Evolutionary conservation across 2,797 vertebrate genomes (phyloP).

Genomic region (Scomberomorus guttatus): DNA sequence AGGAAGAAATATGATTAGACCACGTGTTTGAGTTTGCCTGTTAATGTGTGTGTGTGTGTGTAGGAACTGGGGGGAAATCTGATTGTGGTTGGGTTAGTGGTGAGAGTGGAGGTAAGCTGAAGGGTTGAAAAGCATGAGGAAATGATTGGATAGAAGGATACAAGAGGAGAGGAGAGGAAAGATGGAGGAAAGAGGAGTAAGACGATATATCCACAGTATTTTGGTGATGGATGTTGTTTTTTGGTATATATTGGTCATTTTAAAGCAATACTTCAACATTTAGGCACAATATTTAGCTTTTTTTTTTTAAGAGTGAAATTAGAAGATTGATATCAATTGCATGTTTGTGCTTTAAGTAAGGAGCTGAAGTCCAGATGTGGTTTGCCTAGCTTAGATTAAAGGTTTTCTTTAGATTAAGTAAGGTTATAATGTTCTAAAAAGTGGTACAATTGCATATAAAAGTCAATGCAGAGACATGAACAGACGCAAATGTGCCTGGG

Average conservation of each 20-base stretch:
- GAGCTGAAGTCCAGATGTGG: too few relatives aligned
- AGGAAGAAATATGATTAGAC: slow-evolving; percentile 95
- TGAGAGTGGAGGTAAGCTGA: slow-evolving; percentile 47
- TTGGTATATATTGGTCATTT: neutral
- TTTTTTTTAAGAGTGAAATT: neutral
- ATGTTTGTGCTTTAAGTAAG: neutral
- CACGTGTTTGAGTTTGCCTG: slow-evolving; percentile 22
- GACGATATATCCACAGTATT: neutral
- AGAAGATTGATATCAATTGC: neutral
- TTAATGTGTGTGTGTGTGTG: slow-evolving; percentile 17
- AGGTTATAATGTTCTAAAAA: too few relatives aligned
- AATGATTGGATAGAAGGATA: slow-evolving; percentile 38
- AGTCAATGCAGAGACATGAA: too few relatives aligned
- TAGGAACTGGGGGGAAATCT: slow-evolving; percentile 33
- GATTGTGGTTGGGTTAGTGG: slow-evolving; percentile 52
- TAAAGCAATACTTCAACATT: neutral
- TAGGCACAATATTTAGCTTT: neutral
- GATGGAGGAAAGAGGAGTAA: neutral
- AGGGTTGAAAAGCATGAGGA: slow-evolving; percentile 40
- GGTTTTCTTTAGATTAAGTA: too few relatives aligned
- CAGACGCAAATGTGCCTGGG: too few relatives aligned
- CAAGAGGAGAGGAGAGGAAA: neutral
- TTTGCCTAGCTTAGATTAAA: neutral
- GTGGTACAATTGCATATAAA: too few relatives aligned
- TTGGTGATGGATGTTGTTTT: neutral